phyloP scores from a whole-genome alignment of 2,113 vertebrate species.

The Brachirus orientalis region DNA sequence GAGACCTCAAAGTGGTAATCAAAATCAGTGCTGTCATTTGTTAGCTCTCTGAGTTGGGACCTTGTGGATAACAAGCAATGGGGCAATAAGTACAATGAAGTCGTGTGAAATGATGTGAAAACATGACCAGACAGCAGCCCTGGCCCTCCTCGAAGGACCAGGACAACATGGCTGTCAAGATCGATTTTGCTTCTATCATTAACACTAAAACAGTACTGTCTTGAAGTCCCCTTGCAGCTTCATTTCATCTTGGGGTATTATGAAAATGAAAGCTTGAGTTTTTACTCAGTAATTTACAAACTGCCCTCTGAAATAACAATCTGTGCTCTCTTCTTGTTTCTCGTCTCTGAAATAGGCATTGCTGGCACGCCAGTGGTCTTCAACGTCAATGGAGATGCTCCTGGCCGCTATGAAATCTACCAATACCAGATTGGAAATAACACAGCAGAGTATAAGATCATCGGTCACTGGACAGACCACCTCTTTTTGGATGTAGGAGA shows the following conservation, averaged over 20 bases:
- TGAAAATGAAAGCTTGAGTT: conserved; percentile 9
- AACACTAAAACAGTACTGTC: conserved; percentile 30
- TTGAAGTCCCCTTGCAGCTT: conserved; percentile 30
- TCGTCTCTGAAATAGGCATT: conserved; percentile 83
- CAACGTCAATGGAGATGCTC: conserved; percentile 93
- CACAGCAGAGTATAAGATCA: conserved; percentile 90
- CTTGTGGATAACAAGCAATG: conserved; percentile 61
- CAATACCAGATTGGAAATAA: conserved; percentile 93
- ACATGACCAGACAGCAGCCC: conserved; percentile 68
- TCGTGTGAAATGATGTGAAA: conserved; percentile 70
- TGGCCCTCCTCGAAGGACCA: conserved; percentile 54
- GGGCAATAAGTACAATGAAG: conserved; percentile 70
- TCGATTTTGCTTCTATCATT: conserved; percentile 56
- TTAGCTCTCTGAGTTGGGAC: conserved; percentile 52
- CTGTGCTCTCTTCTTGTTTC: conserved; percentile 1
- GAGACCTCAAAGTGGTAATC: conserved; percentile 64
- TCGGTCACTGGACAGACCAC: conserved; percentile 92
- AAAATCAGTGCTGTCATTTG: conserved; percentile 64
- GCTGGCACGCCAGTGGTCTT: conserved; percentile 93
- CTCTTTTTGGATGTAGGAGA: conserved; percentile 88
- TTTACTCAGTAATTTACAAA: not conserved
- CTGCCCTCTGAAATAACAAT: not conserved
- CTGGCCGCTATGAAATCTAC: conserved; percentile 95
- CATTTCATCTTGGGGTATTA: conserved; percentile 33
- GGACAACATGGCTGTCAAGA: conserved; percentile 68